phyloP scores from a whole-genome alignment of 2,888 invertebrate genomes.

The Phymatocera aterrima region DNA sequence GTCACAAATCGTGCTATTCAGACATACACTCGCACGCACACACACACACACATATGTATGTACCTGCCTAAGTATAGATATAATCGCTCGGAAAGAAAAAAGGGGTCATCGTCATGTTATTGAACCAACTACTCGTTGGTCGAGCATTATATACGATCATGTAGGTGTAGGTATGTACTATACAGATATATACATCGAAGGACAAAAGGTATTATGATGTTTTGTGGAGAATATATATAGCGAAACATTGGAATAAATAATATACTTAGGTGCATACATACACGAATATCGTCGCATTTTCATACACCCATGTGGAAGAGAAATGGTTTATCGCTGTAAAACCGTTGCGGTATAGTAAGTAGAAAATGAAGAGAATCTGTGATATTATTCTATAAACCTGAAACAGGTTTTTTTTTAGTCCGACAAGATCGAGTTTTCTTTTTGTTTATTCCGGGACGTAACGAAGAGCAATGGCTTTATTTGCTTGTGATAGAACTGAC shows the following conservation, averaged over 20 bases:
- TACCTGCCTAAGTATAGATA: no score
- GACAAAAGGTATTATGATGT: constrained; percentile 7
- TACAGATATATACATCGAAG: no score
- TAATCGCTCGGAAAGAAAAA: background rate
- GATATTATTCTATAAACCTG: background rate
- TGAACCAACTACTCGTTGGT: constrained; percentile 5
- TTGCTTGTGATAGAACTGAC: no score
- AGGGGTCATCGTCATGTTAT: constrained; percentile 1
- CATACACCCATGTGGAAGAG: background rate
- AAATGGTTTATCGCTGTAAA: background rate
- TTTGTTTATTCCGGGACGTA: background rate
- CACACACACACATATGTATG: no score
- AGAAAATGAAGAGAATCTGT: background rate
- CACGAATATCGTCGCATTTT: background rate
- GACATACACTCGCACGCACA: background rate
- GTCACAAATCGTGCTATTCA: background rate
- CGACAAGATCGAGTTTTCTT: no score
- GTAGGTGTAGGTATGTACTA: background rate
- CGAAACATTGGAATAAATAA: no score
- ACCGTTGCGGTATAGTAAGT: background rate
- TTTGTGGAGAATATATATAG: no score
- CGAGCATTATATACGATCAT: no score
- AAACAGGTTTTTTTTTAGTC: background rate
- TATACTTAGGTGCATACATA: background rate
- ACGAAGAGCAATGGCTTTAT: no score